A percentile compares a stretch with the other conserved stretches of the same genome.
Conservation (phyloP, 2,797 vertebrate genomes). For the Pampus argenteus region DNA sequence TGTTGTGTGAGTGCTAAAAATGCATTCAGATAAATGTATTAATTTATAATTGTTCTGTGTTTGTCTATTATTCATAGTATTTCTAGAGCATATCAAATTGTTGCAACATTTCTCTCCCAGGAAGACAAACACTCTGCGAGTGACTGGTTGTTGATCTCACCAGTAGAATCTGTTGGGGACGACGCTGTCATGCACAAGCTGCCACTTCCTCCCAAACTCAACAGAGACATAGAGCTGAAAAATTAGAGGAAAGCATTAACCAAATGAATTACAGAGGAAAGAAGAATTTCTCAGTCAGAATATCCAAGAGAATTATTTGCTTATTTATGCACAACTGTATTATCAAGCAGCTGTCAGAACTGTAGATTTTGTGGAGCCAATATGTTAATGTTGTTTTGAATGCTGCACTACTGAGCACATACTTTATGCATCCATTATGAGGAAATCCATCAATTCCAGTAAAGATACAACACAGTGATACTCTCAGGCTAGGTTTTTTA, state of each 20-base stretch:
- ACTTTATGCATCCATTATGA: no score
- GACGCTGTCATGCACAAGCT: conserved; percentile 90
- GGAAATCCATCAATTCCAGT: conserved; percentile 27
- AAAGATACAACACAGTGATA: not conserved
- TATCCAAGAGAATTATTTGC: conserved; percentile 38
- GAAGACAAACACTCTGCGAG: conserved; percentile 14
- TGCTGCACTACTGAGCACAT: conserved; percentile 20
- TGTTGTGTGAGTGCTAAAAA: conserved; percentile 21
- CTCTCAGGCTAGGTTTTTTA: conserved; percentile 12
- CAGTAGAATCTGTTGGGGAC: conserved; percentile 96
- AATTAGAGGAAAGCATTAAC: conserved; percentile 54
- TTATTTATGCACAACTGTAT: conserved; percentile 41
- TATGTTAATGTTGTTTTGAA: conserved; percentile 31
- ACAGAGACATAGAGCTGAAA: conserved; percentile 93
- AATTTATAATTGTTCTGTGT: conserved; percentile 32
- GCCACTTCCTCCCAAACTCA: conserved; percentile 95
- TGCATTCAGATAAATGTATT: conserved; percentile 28
- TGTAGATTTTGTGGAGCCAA: conserved; percentile 32
- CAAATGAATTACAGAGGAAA: conserved; percentile 44
- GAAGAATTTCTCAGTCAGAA: conserved; percentile 26
- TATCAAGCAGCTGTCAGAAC: conserved; percentile 47
- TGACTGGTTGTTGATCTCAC: conserved; percentile 81
- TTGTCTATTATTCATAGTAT: conserved; percentile 35
- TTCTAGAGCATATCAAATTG: conserved; percentile 34
- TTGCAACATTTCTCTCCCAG: conserved; percentile 17